Base-by-base conservation (phyloP, 1,140 invertebrate species). In the Platorchestia sp. region DNA sequence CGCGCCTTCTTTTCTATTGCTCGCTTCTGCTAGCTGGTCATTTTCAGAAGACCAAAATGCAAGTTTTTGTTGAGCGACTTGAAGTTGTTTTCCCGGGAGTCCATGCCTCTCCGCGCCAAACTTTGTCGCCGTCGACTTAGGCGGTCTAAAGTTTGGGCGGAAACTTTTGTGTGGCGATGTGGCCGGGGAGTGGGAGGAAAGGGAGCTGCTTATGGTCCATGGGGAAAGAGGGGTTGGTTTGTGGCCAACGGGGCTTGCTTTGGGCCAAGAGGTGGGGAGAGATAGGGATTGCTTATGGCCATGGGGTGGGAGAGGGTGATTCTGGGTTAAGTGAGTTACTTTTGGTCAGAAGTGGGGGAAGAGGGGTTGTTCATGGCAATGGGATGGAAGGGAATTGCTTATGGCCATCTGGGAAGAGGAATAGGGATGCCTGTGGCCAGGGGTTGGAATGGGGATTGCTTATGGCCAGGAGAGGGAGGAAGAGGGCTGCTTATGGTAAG, bases 81-180 rank as follows among this genome's bases (percentile, higher is more conserved):
- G 3, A 95, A 95, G 75, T 95, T 75, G 87, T 89, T 89, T 89
- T 95, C 95, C 95, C 41, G 36, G 44, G 7, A 3, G 75, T 45
- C 51, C 95, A 41, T 45, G 51, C 95, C 51, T 75, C 90, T 45
- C 90, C 45, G 90, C 22, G 95, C 51, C 51, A 95, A 95, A 95
- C 95, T 75, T 59, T 75, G 53, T 45, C 95, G 75, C 42, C 53
- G 41, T 43, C 95, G 44, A 95, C 95, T 86, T 95, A 19, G 51
- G 5, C 95, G 0, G 43, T 42, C 36, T 36, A 89, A 95, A 95
- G 95, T 75, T 59, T 86, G 44, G n/a, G 41, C 27, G 75, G 42
- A 59, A 75, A 95, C 41, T 47, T 47, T 36, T 59, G 10, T 36
- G 27, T 0, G 75, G 95, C 43, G 51, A 75, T 95, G 51, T n/a